These are phyloP conservation scores for Philopedon plagiatum DNA, from an alignment of 2,888 invertebrate species.

Conservation along the genomic window DNA sequence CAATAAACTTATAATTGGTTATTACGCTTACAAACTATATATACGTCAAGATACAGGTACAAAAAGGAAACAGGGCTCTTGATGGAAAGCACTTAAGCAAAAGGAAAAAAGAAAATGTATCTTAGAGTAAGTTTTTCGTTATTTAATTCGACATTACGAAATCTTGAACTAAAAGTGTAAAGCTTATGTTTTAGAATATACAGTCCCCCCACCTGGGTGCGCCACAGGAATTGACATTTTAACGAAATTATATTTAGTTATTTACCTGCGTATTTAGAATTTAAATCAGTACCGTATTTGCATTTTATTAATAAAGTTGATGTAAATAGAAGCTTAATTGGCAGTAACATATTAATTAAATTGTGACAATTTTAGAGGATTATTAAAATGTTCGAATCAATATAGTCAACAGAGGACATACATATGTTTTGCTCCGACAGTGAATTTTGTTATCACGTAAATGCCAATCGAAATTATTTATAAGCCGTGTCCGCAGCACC, in stretches of 20 bases:
- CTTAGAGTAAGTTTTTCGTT: too few relatives aligned
- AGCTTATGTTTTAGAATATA: too few relatives aligned
- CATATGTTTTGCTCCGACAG: neutral
- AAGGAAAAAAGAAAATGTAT: too few relatives aligned
- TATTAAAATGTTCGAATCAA: conserved; percentile 4
- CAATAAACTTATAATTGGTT: conserved; percentile 28
- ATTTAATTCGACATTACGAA: too few relatives aligned
- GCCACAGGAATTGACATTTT: neutral
- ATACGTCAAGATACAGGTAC: neutral
- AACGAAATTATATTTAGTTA: neutral
- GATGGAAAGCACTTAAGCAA: too few relatives aligned
- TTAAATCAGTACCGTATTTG: neutral
- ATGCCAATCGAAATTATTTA: neutral
- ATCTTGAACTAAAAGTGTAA: too few relatives aligned
- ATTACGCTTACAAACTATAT: neutral
- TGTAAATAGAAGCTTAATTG: neutral
- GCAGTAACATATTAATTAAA: neutral
- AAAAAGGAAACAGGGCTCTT: neutral
- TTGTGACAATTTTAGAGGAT: neutral
- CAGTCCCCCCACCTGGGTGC: too few relatives aligned
- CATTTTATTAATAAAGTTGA: neutral
- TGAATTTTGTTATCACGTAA: neutral
- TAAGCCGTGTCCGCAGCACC: neutral
- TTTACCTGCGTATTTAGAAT: neutral
- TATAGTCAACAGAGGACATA: neutral